Evolutionary conservation across 2,888 invertebrate species (phyloP), one percentile per base, ranked within the genome.

Genomic region (Pollenia labialis): DNA sequence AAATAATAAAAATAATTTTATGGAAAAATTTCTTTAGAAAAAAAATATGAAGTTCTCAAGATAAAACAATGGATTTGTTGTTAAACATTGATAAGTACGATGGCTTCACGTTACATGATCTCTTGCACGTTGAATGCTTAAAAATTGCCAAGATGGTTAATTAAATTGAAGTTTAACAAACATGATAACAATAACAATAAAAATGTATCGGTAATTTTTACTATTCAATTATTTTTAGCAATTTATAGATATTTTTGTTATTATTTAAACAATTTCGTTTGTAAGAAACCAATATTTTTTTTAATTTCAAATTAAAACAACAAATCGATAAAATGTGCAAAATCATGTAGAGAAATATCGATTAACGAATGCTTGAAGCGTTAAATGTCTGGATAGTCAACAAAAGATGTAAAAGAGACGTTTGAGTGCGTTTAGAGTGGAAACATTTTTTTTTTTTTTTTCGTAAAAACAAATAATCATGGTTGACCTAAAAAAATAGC

Each of bases 271-370:
- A 56, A 18, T 48, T 52, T 44, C n/a, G 23, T 76, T 64, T 48
- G 1, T 54, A 54, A 18, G 12, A 52, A 52, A 62, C 7, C 7
- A 10, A 50, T 23, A n/a, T n/a, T n/a, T 42, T 40, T 23, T 54
- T 11, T 0, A 32, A 32, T 32, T 64, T 54, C 11, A 76, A 52
- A 48, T 56, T 14, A 68, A 42, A 62, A 42, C 12, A 62, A 56
- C 32, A 32, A 32, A 4, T 32, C 2, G 16, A 11, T 16, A 81
- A 79, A 62, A 71, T 76, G 52, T 80, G 86, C 76, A 76, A 80
- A 72, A 72, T 86, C 86, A 83, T 76, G 77, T 12, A 54, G 40
- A 69, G 12, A 54, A 60, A 46, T 62, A 56, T 48, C 18, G 48
- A 64, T 74, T 42, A 76, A 11, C 40, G 40, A 77, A 48, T 54